Evolutionary conservation across 2,113 vertebrate genomes (phyloP).

Genomic region (Turnix velox): DNA sequence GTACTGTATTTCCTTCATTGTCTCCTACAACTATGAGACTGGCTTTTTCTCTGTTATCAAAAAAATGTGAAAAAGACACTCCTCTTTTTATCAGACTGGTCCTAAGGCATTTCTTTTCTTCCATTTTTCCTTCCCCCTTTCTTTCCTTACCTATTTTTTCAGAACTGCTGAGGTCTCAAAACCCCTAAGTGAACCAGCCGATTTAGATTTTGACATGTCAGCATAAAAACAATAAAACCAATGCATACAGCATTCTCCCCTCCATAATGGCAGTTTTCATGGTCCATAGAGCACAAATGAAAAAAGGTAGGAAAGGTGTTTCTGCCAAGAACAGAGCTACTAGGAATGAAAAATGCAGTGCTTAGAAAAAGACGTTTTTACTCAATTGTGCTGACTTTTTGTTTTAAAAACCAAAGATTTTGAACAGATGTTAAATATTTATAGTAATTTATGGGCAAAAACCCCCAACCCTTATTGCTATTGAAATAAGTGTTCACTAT

Average conservation of each 20-base stretch:
- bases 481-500: neutral
- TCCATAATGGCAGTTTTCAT: slow-evolving; percentile 62
- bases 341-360: slow-evolving; percentile 40
- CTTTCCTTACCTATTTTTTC: neutral
- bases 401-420: slow-evolving; percentile 9
- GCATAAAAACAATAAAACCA: slow-evolving; percentile 65
- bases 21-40: neutral
- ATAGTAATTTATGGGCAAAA: neutral
- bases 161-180: slow-evolving; percentile 47
- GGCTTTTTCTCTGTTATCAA: neutral
- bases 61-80: neutral
- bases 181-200: slow-evolving; percentile 15
- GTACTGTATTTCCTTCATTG: neutral
- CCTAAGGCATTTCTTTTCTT: neutral
- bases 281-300: slow-evolving; percentile 64
- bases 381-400: slow-evolving; percentile 18
- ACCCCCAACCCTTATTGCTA: neutral
- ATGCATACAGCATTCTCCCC: slow-evolving; percentile 25
- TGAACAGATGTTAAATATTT: neutral
- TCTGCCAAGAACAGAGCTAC: slow-evolving; percentile 53
- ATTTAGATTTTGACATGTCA: slow-evolving; percentile 61
- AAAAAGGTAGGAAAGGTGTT: slow-evolving; percentile 53
- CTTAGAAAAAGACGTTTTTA: slow-evolving; percentile 21
- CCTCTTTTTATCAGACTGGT: neutral
- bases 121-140: fast-evolving